These are phyloP conservation scores for Tryphoninae sp. DNA, from an alignment of 2,888 invertebrate genomes.

Conservation along the genomic window DNA sequence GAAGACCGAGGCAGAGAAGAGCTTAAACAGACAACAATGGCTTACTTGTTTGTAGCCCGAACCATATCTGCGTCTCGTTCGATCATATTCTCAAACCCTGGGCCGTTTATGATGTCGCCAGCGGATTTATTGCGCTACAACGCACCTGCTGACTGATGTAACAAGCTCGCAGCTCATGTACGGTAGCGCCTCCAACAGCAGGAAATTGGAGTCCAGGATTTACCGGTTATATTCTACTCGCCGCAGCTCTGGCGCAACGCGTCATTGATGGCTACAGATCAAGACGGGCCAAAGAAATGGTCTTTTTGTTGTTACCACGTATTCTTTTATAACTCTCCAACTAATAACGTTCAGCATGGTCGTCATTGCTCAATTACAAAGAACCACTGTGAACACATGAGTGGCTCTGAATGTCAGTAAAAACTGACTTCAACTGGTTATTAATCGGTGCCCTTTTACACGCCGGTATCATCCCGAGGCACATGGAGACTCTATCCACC, in stretches of 20 bases:
- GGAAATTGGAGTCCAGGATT: constrained; percentile 38
- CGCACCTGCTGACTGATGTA: constrained; percentile 20
- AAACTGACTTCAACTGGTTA: neutral
- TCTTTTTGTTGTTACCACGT: constrained; percentile 8
- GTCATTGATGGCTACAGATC: constrained; percentile 16
- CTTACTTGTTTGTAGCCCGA: constrained; percentile 22
- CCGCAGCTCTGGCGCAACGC: constrained; percentile 3
- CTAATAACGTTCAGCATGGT: neutral
- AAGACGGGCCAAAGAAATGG: neutral
- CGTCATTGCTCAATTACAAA: neutral
- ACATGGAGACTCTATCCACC: neutral
- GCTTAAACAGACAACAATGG: constrained; percentile 15
- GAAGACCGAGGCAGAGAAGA: neutral
- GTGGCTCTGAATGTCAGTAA: neutral
- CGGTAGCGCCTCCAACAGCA: neutral
- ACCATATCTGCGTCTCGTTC: constrained; percentile 17
- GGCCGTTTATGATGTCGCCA: neutral
- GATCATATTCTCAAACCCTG: constrained; percentile 8
- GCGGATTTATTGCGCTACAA: neutral
- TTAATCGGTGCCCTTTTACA: neutral
- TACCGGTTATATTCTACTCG: constrained; percentile 47
- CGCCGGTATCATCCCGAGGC: neutral
- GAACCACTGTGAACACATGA: neutral
- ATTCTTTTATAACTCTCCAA: constrained; percentile 9
- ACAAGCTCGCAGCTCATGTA: neutral